Conservation (phyloP, 2,113 vertebrate species). For the Tetrax tetrax region DNA sequence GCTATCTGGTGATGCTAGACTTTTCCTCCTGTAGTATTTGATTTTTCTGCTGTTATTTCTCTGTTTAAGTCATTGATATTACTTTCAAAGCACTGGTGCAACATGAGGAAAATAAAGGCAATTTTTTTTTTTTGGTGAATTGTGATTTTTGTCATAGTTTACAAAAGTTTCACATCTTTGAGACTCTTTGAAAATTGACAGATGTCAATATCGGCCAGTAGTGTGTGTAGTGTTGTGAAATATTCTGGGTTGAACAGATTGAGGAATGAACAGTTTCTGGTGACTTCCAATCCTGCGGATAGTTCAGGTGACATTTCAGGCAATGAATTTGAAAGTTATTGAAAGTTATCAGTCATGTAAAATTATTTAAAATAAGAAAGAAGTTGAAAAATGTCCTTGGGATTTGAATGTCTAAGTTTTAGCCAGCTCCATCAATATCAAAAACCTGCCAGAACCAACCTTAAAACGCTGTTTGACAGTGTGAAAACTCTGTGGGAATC, state of each 20-base stretch:
- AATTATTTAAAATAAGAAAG: background rate
- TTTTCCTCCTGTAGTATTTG: background rate
- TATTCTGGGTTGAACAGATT: background rate
- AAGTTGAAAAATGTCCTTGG: background rate
- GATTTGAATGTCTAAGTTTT: background rate
- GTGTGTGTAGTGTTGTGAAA: rapidly evolving
- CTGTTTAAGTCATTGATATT: background rate
- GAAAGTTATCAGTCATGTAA: background rate
- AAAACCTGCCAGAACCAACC: background rate
- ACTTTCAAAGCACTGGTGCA: background rate
- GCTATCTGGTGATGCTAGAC: background rate
- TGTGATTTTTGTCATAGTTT: background rate
- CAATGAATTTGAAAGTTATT: background rate
- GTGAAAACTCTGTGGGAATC: background rate
- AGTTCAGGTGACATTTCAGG: background rate
- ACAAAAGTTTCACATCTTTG: background rate
- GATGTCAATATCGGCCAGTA: background rate
- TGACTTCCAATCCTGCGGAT: background rate
- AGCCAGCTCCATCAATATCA: background rate
- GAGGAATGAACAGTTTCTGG: background rate
- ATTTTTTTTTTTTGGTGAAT: background rate
- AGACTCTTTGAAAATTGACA: background rate
- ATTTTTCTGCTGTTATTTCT: background rate
- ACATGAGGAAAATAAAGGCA: background rate
- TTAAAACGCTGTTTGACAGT: background rate